phyloP scores from a whole-genome alignment of 2,888 invertebrate species.

The Ceraclea dissimilis region DNA sequence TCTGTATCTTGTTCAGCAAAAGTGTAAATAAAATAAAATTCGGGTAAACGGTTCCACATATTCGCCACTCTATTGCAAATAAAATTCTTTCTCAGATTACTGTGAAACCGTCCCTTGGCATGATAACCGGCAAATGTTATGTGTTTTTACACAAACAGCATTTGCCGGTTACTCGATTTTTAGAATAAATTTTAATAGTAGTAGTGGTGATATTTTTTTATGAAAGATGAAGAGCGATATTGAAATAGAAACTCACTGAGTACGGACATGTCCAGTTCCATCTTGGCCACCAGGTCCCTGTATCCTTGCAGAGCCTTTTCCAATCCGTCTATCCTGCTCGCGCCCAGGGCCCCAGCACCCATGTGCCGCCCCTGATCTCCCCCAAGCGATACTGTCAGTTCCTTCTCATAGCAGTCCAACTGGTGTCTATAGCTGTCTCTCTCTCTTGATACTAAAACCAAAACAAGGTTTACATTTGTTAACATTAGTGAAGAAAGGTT shows the following conservation, averaged over 20 bases:
- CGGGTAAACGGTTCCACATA: too few relatives aligned
- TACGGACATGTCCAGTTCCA: constrained; percentile 51
- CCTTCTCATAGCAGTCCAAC: constrained; percentile 75
- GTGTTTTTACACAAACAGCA: too few relatives aligned
- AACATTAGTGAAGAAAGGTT: not conserved
- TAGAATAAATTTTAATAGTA: too few relatives aligned
- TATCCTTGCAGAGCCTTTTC: constrained; percentile 69
- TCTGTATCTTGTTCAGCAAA: too few relatives aligned
- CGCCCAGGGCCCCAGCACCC: constrained; percentile 41
- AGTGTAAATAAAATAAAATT: too few relatives aligned
- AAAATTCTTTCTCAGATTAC: too few relatives aligned
- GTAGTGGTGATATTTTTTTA: too few relatives aligned
- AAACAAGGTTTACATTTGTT: not conserved
- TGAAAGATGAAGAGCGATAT: too few relatives aligned
- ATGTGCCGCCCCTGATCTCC: constrained; percentile 34
- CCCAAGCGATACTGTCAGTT: constrained; percentile 53
- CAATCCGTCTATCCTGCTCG: constrained; percentile 61
- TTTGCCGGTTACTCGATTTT: too few relatives aligned
- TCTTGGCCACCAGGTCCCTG: constrained; percentile 58
- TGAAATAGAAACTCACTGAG: constrained; percentile 19
- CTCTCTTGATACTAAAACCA: constrained; percentile 52
- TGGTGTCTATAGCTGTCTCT: constrained; percentile 75
- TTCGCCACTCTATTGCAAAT: too few relatives aligned
- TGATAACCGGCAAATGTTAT: too few relatives aligned
- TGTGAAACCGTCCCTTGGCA: too few relatives aligned